These are phyloP conservation scores for Octodon degus DNA, from an alignment of 2,113 vertebrate genomes.

Conservation along the genomic window DNA sequence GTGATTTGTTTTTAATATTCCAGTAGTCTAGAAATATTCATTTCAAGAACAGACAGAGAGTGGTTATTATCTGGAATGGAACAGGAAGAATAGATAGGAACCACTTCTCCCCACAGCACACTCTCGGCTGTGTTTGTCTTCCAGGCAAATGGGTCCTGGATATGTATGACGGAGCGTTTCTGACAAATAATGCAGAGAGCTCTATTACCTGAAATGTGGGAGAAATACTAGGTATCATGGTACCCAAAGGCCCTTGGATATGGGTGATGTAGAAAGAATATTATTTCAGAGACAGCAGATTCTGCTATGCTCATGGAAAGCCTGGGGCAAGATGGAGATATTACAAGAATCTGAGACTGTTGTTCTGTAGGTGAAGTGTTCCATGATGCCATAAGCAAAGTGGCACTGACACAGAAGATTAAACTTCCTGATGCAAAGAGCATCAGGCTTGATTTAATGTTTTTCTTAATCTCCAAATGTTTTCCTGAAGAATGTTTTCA, in stretches of 20 bases:
- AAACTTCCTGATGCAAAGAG: constrained; percentile 1
- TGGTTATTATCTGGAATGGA: constrained; percentile 72
- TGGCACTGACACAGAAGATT: background rate
- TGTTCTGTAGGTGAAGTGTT: constrained; percentile 39
- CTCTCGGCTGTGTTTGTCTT: background rate
- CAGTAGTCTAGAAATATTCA: constrained; percentile 67
- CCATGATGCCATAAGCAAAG: constrained; percentile 35
- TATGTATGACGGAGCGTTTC: constrained; percentile 62
- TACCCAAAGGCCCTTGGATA: constrained; percentile 38
- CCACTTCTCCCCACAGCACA: constrained; percentile 61
- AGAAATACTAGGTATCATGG: constrained; percentile 54
- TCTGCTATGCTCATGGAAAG: constrained; percentile 67
- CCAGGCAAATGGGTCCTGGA: constrained; percentile 67
- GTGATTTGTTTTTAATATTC: constrained; percentile 73
- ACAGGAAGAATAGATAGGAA: constrained; percentile 57
- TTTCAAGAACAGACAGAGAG: constrained; percentile 72
- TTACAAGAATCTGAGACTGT: constrained; percentile 59
- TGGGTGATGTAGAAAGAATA: constrained; percentile 59
- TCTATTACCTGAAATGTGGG: constrained; percentile 63
- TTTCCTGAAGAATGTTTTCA: constrained; percentile 32
- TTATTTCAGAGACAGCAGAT: constrained; percentile 57
- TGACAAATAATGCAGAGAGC: constrained; percentile 63
- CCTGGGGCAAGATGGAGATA: constrained; percentile 51
- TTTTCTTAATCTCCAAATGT: constrained; percentile 49
- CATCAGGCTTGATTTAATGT: background rate